phyloP scores from a whole-genome alignment of 2,113 vertebrate species.

The Lophura nycthemera region DNA sequence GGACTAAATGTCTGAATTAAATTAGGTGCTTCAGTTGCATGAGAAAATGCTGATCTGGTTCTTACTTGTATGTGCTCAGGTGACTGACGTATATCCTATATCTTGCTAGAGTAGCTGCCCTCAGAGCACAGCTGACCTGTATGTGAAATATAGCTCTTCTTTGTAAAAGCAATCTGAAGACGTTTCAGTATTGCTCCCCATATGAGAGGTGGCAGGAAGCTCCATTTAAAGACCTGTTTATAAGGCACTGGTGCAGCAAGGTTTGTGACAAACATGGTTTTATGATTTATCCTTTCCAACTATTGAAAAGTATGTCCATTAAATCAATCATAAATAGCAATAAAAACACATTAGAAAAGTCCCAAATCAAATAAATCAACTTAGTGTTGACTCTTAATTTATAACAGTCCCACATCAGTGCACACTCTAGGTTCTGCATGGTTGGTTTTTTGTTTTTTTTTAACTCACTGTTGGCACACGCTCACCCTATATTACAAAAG shows the following conservation, averaged over 20 bases:
- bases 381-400: neutral
- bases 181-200: neutral
- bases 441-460: neutral
- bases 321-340: constrained; percentile 37
- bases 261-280: neutral
- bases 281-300: neutral
- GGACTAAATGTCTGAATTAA: neutral
- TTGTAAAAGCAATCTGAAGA: neutral
- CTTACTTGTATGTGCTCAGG: neutral
- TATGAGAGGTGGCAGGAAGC: neutral
- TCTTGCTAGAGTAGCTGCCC: neutral
- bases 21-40: neutral
- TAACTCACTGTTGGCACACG: neutral
- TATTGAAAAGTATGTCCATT: constrained; percentile 1
- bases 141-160: neutral
- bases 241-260: constrained; percentile 68
- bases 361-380: constrained; percentile 29
- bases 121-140: neutral
- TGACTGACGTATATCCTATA: neutral
- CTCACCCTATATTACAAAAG: neutral
- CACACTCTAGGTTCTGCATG: neutral
- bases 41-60: neutral
- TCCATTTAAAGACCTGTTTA: constrained; percentile 13
- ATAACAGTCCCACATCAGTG: constrained; percentile 16
- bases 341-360: constrained; percentile 39